These are phyloP conservation scores for Peromyscus polionotus DNA, from an alignment of 2,113 vertebrate species.

Conservation along the genomic window DNA sequence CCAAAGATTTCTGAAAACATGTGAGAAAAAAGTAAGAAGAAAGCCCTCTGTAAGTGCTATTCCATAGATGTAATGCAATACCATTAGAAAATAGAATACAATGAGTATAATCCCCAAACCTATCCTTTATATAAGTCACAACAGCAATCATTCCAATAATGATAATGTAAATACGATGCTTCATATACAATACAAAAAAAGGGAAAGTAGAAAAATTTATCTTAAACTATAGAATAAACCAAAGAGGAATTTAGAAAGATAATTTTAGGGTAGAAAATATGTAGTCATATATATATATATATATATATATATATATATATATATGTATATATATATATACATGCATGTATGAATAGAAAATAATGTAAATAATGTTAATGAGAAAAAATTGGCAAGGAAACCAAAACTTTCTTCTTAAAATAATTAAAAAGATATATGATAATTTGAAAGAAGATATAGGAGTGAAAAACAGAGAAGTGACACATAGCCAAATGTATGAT, in stretches of 20 bases:
- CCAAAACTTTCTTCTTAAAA: constrained; percentile 14
- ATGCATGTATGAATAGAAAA: too few species aligned
- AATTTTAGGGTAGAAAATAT: neutral
- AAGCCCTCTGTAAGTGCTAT: neutral
- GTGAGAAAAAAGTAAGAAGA: neutral
- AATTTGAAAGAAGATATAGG: neutral
- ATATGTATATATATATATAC: neutral
- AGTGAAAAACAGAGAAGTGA: neutral
- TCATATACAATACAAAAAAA: neutral
- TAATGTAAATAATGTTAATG: too few species aligned
- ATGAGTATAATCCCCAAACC: neutral
- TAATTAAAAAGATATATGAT: neutral
- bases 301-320: neutral
- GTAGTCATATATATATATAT: neutral
- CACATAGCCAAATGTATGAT: neutral
- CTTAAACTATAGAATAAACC: neutral
- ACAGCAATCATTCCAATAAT: neutral
- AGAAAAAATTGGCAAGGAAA: neutral
- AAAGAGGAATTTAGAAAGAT: neutral
- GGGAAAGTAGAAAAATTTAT: neutral
- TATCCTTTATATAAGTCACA: neutral
- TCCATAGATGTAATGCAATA: neutral
- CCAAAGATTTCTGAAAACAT: too few species aligned
- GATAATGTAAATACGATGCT: neutral
- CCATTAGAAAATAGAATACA: neutral